phyloP scores from a whole-genome alignment of 1,140 invertebrate genomes.

The Fopius arisanus region DNA sequence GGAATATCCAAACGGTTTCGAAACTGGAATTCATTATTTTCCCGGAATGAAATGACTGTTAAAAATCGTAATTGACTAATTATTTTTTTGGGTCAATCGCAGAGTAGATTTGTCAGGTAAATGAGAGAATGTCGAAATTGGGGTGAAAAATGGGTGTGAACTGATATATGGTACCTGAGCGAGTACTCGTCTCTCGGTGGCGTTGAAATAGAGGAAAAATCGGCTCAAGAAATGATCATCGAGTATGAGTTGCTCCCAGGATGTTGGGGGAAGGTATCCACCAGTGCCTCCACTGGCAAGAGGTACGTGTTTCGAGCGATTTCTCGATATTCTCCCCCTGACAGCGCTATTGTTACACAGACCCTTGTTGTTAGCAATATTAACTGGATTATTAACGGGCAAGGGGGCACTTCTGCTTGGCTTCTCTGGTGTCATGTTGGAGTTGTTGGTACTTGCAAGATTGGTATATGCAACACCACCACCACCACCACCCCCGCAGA shows the following conservation, averaged over 20 bases:
- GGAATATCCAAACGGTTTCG: too few species aligned
- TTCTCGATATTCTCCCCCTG: constrained; percentile 48
- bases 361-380: constrained; percentile 50
- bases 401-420: constrained; percentile 59
- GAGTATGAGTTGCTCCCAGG: constrained; percentile 79
- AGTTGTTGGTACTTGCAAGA: constrained; percentile 55
- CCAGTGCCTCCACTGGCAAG: constrained; percentile 56
- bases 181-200: constrained; percentile 78
- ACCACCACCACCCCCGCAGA: constrained; percentile 71
- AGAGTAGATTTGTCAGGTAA: too few species aligned
- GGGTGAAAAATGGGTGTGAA: neutral
- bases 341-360: constrained; percentile 42
- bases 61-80: too few species aligned
- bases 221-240: constrained; percentile 84
- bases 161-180: constrained; percentile 71
- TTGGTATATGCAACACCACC: constrained; percentile 61
- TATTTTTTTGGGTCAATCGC: too few species aligned
- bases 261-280: constrained; percentile 61
- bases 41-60: too few species aligned
- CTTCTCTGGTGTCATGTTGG: constrained; percentile 63
- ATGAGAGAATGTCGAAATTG: neutral
- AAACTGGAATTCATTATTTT: too few species aligned
- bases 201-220: constrained; percentile 87
- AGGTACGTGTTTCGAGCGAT: constrained; percentile 48
- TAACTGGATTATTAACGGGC: constrained; percentile 33